Conservation (phyloP, 2,797 vertebrate genomes). For the Anabacerthia variegaticeps region DNA sequence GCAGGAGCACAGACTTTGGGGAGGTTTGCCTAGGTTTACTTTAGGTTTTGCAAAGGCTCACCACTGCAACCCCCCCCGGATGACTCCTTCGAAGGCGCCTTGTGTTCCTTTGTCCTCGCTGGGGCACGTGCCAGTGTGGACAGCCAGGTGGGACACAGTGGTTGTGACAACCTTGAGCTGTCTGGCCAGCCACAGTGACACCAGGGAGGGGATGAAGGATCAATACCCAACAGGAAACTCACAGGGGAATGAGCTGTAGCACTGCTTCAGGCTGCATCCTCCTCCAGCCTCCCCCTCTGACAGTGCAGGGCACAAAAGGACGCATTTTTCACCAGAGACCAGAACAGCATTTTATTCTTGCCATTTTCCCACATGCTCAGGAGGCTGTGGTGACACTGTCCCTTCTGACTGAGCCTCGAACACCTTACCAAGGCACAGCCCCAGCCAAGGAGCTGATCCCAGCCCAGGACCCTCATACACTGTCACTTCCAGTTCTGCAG, state of each 20-base stretch:
- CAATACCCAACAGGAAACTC: neutral
- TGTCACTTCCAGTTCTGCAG: neutral
- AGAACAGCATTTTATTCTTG: neutral
- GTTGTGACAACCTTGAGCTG: neutral
- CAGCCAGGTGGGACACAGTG: rapidly evolving
- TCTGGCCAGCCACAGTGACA: neutral
- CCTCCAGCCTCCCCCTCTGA: neutral
- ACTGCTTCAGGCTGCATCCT: neutral
- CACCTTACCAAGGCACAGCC: neutral
- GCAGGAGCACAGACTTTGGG: neutral
- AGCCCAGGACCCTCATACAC: rapidly evolving
- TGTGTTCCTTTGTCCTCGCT: neutral
- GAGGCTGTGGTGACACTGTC: neutral
- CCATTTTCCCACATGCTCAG: neutral
- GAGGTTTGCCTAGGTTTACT: neutral
- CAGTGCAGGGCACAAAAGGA: neutral
- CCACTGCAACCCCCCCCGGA: neutral
- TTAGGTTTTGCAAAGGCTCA: neutral
- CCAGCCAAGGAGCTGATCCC: neutral
- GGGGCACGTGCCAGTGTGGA: neutral
- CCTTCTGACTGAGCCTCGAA: neutral
- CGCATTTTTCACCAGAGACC: neutral
- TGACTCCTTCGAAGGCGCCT: neutral
- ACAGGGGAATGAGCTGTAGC: neutral
- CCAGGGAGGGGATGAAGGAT: neutral